phyloP scores from a whole-genome alignment of 2,888 invertebrate genomes.

The Rapana venosa region DNA sequence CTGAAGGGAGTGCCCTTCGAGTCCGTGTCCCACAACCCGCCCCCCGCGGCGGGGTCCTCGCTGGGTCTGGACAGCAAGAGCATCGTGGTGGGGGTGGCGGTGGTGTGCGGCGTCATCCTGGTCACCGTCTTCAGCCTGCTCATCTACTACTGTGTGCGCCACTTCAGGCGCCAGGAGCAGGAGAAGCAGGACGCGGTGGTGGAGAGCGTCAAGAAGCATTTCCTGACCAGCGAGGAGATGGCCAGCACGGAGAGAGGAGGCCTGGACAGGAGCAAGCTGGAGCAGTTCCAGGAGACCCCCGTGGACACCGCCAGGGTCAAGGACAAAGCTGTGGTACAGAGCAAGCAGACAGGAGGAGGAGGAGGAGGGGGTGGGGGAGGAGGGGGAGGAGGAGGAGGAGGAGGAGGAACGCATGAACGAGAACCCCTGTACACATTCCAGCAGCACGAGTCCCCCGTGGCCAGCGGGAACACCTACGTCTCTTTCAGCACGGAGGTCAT shows the following conservation, averaged over 20 bases:
- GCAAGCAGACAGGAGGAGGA: conserved; percentile 39
- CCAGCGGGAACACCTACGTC: conserved; percentile 69
- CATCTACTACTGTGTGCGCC: conserved; percentile 56
- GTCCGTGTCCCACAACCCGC: conserved; percentile 44
- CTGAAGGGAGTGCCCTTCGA: conserved; percentile 60
- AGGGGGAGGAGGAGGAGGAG: conserved; percentile 33
- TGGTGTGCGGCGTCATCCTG: conserved; percentile 67
- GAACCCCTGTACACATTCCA: conserved; percentile 49
- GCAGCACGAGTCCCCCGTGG: conserved; percentile 47
- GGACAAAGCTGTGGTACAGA: conserved; percentile 46
- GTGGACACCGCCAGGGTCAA: conserved; percentile 50
- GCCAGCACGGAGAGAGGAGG: conserved; percentile 45
- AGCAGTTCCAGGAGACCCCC: conserved; percentile 42
- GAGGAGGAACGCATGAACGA: conserved; percentile 7
- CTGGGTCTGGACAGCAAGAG: conserved; percentile 49
- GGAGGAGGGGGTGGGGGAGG: conserved; percentile 17
- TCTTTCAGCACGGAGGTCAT: conserved; percentile 68
- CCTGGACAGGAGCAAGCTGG: conserved; percentile 39
- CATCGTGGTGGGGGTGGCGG: conserved; percentile 64
- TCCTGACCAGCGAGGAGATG: conserved; percentile 64
- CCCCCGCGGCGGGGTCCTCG: conserved; percentile 29
- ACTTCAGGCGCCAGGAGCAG: conserved; percentile 59
- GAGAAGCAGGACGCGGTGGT: conserved; percentile 64
- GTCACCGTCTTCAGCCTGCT: conserved; percentile 59
- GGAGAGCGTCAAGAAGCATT: conserved; percentile 68